These are phyloP conservation scores for Seriola quinqueradiata DNA, from an alignment of 2,113 vertebrate species.

Conservation along the genomic window DNA sequence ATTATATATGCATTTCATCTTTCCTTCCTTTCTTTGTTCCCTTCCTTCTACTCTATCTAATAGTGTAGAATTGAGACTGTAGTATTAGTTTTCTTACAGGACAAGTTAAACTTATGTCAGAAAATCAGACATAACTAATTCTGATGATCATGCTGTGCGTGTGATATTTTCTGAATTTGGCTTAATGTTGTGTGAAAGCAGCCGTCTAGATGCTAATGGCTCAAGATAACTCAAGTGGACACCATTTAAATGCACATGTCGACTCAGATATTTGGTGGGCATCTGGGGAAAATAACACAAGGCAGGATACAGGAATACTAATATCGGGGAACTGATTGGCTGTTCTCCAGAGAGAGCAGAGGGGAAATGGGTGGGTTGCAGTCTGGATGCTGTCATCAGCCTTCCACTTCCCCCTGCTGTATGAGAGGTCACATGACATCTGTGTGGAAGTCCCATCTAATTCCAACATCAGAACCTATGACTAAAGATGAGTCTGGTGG, in stretches of 20 bases:
- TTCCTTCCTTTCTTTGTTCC: background rate
- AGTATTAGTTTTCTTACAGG: background rate
- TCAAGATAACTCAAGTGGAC: conserved; percentile 71
- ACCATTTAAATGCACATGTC: conserved; percentile 55
- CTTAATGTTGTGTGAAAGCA: conserved; percentile 69
- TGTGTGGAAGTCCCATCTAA: background rate
- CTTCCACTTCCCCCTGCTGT: conserved; percentile 50
- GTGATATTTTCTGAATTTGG: conserved; percentile 47
- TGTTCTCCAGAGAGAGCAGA: conserved; percentile 20
- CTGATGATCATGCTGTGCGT: conserved; percentile 30
- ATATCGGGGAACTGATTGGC: conserved; percentile 57
- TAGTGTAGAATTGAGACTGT: background rate
- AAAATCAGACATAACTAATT: conserved; percentile 37
- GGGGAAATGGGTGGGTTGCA: background rate
- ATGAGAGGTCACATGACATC: conserved; percentile 56
- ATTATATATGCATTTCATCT: too few relatives aligned
- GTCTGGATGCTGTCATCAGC: conserved; percentile 26
- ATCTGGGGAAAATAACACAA: conserved; percentile 64
- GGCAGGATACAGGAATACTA: conserved; percentile 57
- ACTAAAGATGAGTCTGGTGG: background rate
- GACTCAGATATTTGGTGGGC: conserved; percentile 57
- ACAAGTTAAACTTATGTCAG: conserved; percentile 6
- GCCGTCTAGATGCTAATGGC: conserved; percentile 49
- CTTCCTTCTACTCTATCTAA: background rate
- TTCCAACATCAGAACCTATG: background rate